Percentiles rank a stretch among this genome's conserved stretches.
phyloP scores from a whole-genome alignment of 2,888 invertebrate species.

The Coelinius sp. region DNA sequence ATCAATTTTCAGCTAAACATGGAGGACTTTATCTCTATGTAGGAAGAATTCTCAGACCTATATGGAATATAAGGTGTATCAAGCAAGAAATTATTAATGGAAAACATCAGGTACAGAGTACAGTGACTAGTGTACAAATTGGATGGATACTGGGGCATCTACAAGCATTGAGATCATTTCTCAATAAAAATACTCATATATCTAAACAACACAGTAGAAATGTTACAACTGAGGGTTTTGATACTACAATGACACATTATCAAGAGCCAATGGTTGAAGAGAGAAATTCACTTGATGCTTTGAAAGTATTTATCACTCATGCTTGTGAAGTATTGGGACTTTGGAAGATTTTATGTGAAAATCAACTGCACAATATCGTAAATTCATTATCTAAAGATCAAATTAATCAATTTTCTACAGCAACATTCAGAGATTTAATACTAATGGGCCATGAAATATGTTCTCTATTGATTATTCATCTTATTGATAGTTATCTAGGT shows the following conservation, averaged over 20 bases:
- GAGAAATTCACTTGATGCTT: slow-evolving; percentile 82
- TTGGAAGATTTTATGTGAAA: slow-evolving; percentile 94
- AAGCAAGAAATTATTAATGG: slow-evolving; percentile 70
- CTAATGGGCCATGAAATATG: slow-evolving; percentile 84
- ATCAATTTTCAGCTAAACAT: slow-evolving; percentile 84
- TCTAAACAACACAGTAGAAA: slow-evolving; percentile 62
- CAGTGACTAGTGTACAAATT: slow-evolving; percentile 60
- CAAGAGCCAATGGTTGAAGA: slow-evolving; percentile 75
- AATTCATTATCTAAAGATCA: slow-evolving; percentile 78
- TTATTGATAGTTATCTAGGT: slow-evolving; percentile 92
- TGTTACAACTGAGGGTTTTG: slow-evolving; percentile 60
- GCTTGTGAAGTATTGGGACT: slow-evolving; percentile 92
- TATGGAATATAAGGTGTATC: slow-evolving; percentile 89
- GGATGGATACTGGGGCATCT: slow-evolving; percentile 81
- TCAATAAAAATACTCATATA: slow-evolving; percentile 78
- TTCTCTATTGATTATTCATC: slow-evolving; percentile 82
- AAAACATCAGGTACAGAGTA: slow-evolving; percentile 62
- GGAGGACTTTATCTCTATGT: slow-evolving; percentile 94
- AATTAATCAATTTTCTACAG: slow-evolving; percentile 74
- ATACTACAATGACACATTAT: slow-evolving; percentile 54
- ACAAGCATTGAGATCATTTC: slow-evolving; percentile 81
- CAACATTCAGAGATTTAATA: slow-evolving; percentile 81
- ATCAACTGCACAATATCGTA: slow-evolving; percentile 88
- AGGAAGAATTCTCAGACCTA: slow-evolving; percentile 86
- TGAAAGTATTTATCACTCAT: slow-evolving; percentile 82